These are phyloP conservation scores for Procambarus virginalis DNA, from an alignment of 1,140 invertebrate species.

Conservation along the genomic window DNA sequence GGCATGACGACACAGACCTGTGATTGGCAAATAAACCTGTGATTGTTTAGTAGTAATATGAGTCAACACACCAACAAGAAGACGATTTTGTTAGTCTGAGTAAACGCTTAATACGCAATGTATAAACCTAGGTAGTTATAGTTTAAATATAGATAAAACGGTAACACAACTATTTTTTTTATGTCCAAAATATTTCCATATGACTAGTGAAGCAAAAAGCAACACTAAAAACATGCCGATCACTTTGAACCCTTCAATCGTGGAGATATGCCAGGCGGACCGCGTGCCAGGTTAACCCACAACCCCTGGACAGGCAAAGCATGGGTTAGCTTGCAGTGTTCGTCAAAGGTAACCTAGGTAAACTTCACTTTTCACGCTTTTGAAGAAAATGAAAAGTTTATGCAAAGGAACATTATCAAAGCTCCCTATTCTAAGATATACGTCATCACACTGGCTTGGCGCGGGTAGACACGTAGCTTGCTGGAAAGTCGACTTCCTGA, in stretches of 20 bases:
- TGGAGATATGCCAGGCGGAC: not conserved
- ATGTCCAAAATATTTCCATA: constrained; percentile 32
- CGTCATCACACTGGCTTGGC: constrained; percentile 51
- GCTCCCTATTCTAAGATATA: constrained; percentile 46
- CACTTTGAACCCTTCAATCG: constrained; percentile 8
- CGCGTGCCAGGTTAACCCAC: not conserved
- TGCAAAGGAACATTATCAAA: constrained; percentile 35
- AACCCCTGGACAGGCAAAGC: constrained; percentile 14
- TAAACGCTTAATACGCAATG: constrained; percentile 20
- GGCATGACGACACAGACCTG: not conserved
- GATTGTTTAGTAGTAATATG: not conserved
- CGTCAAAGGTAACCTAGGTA: constrained; percentile 31
- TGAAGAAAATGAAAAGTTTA: constrained; percentile 30
- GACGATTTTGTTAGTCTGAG: not conserved
- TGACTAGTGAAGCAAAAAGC: constrained; percentile 26
- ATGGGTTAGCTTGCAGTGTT: constrained; percentile 16
- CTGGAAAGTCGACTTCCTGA: constrained; percentile 36
- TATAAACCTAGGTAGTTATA: constrained; percentile 45
- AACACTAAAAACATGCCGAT: not conserved
- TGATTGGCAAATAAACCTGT: not conserved
- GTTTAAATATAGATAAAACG: constrained; percentile 53
- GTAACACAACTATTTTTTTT: constrained; percentile 58
- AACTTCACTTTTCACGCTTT: constrained; percentile 43
- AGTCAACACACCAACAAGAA: not conserved
- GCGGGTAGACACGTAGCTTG: constrained; percentile 50